Evolutionary conservation across 2,797 vertebrate species (phyloP), one percentile per base, ranked within the genome.

Genomic region (Enteromius radiatus): DNA sequence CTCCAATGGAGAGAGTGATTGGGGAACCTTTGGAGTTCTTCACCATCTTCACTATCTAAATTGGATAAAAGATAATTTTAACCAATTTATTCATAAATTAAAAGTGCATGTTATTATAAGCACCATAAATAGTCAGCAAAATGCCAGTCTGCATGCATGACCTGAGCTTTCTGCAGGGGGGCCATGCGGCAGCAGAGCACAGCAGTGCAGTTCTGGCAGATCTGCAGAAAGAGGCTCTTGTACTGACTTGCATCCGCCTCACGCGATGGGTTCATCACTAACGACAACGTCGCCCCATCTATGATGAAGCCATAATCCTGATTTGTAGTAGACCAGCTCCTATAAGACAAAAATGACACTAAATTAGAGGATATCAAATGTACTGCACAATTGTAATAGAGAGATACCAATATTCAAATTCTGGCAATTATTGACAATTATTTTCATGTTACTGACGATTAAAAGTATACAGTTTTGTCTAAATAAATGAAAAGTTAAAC

Each of bases 101-200:
- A 2, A 75, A 26, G 14, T 21, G 23, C 10, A 61, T 28, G 26
- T 36, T 19, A 54, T 54, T 41, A 43, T 31, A 36, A 38, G 4
- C 47, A 38, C 10, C 38, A 61, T 63, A 63, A 61, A 61, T 1
- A 71, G 41, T 5, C 11, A 11, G 1, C 17, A 59, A 75, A 68
- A 38, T 33, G 45, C 9, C 3, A 31, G 19, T 47, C 19, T 21
- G 19, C 31, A 36, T 8, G 47, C 85, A 90, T 76, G 68, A 95
- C 98, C 97, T 99, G 97, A 26, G 98, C 98, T 91, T 99, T 99
- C 90, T 99, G 98, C 78, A 99, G 86, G 0, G 98, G 98, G 14
- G 98, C 98, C 98, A 99, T 99, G 36, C 98, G 95, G 78, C 98
- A 99, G 92, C 98, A 99, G 15, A 99, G 95, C 23, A 99, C 97